Evolutionary conservation across 1,140 invertebrate species (phyloP).

Genomic region (Colletes gigas): DNA sequence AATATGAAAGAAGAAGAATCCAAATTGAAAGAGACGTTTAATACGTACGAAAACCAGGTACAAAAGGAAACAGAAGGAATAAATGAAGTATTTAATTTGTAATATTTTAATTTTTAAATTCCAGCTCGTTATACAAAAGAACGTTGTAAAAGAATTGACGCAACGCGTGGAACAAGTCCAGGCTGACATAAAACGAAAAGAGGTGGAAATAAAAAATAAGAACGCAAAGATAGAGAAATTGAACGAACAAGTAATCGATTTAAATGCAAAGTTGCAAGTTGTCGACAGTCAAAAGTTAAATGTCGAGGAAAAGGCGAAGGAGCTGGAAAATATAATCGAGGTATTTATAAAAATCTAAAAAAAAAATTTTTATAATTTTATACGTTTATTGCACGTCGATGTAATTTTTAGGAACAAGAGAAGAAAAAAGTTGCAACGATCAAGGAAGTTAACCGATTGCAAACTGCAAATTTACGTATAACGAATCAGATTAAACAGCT

Average conservation of each 20-base stretch:
- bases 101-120: conserved; percentile 4
- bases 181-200: conserved; percentile 66
- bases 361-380: background rate
- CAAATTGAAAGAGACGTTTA: conserved; percentile 55
- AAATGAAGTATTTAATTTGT: background rate
- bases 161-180: conserved; percentile 61
- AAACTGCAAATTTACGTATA: conserved; percentile 62
- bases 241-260: conserved; percentile 63
- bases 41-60: conserved; percentile 59
- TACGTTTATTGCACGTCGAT: conserved; percentile 7
- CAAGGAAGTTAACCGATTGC: conserved; percentile 67
- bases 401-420: conserved; percentile 69
- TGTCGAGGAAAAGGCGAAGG: conserved; percentile 70
- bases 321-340: conserved; percentile 77
- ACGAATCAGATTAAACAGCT: conserved; percentile 62
- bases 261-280: conserved; percentile 68
- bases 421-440: conserved; percentile 66
- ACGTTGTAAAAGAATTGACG: conserved; percentile 62
- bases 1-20: conserved; percentile 61
- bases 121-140: conserved; percentile 64
- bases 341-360: conserved; percentile 55
- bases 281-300: conserved; percentile 70
- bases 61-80: background rate
- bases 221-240: conserved; percentile 64
- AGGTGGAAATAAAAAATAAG: conserved; percentile 65